Base-by-base conservation (phyloP, 1,140 invertebrate species). In the Holotrichia oblita region DNA sequence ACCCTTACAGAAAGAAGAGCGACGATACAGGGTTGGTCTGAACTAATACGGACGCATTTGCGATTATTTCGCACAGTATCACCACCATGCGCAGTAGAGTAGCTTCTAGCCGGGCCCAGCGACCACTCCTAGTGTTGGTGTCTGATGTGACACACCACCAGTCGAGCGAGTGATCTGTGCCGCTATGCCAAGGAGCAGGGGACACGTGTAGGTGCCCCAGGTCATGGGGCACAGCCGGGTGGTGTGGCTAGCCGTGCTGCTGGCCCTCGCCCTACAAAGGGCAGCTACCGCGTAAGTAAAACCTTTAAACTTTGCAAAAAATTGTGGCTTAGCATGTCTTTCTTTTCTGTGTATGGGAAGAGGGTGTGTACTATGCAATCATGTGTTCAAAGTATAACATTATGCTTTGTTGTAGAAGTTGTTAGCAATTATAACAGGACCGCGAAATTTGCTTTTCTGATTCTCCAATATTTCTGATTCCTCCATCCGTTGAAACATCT, bases 91-190 rank as follows among this genome's bases (percentile, higher is more conserved):
- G 85, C 85, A 84, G 80, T 83, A 80, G 79, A 79, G 77, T 79
- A 82, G 73, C 78, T 79, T 77, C 82, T 82, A 73, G 82, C 84
- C 77, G 81, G 82, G 82, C 83, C 81, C 81, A 81, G 82, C 80
- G 85, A 84, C 85, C 85, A 85, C 85, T 85, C 85, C 85, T 85
- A 84, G 82, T 85, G 83, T 80, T 80, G 82, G 82, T 83, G 84
- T 82, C 84, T 80, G 76, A 84, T 83, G 85, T 82, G 84, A 83
- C 83, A 85, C 84, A 81, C 82, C 82, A 82, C 75, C 80, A 83
- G 79, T 81, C 79, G 76, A 81, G 76, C 81, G 80, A 82, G 80
- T 82, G 84, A 82, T 79, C 80, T 81, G 80, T 81, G 83, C 79
- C 79, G 79, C 80, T 83, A 85, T 85, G 85, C 82, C 82, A 82